phyloP scores from a whole-genome alignment of 2,113 vertebrate genomes.

The Rhinolophus sinicus region DNA sequence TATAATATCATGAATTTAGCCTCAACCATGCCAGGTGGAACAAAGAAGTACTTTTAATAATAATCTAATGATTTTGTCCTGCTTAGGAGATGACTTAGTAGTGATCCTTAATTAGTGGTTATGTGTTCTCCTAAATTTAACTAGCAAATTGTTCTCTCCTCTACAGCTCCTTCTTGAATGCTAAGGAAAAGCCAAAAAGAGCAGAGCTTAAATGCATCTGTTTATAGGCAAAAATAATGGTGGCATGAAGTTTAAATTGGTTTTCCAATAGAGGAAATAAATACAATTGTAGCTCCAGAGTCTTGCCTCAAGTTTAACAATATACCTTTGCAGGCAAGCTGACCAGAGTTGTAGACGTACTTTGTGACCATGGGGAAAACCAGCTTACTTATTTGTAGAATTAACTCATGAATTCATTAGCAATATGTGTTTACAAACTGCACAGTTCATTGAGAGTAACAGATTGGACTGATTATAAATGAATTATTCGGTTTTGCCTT shows the following conservation, averaged over 20 bases:
- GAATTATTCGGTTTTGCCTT: background rate
- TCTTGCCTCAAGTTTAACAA: background rate
- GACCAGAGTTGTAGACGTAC: background rate
- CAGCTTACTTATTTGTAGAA: background rate
- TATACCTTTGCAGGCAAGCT: background rate
- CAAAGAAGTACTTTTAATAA: background rate
- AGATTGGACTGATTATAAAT: background rate
- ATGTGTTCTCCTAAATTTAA: background rate
- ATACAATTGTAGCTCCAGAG: background rate
- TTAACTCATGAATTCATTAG: background rate
- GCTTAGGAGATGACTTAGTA: background rate
- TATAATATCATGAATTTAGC: background rate
- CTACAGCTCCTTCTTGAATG: background rate
- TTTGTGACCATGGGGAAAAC: background rate
- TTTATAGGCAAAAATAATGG: background rate
- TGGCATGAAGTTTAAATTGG: background rate
- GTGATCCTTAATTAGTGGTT: background rate
- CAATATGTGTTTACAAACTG: background rate
- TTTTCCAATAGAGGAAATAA: background rate
- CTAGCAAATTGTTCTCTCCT: background rate
- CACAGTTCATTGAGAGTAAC: background rate
- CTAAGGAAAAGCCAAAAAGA: background rate
- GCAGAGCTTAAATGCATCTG: background rate
- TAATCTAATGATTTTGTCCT: background rate
- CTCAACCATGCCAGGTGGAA: background rate